phyloP scores from a whole-genome alignment of 2,888 invertebrate species.

The Heliconius erato region DNA sequence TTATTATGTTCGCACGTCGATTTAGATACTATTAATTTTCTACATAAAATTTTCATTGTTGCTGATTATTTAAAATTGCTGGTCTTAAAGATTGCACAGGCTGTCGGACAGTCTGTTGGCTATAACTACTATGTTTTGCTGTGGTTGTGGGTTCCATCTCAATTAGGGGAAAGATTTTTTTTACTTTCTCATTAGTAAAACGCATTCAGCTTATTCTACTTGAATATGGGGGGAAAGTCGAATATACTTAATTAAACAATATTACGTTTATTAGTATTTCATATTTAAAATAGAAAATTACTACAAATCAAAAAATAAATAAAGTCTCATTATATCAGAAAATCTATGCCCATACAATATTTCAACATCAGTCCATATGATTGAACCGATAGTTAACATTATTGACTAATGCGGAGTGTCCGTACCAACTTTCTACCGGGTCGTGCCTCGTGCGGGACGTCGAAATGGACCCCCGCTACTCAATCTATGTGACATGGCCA shows the following conservation, averaged over 20 bases:
- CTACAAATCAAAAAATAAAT: neutral
- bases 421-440: conserved; percentile 59
- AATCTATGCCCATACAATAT: conserved; percentile 19
- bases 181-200: neutral
- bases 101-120: neutral
- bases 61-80: neutral
- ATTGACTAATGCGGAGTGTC: conserved; percentile 59
- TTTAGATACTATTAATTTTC: conserved; percentile 12
- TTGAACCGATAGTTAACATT: conserved; percentile 53
- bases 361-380: conserved; percentile 39
- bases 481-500: conserved; percentile 60
- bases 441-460: conserved; percentile 56
- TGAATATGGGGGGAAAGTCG: neutral
- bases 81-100: neutral
- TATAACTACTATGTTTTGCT: neutral
- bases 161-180: neutral
- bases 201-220: neutral
- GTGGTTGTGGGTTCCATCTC: neutral
- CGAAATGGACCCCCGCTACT: conserved; percentile 57
- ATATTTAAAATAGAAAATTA: conserved; percentile 1
- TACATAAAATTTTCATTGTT: neutral
- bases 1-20: conserved; percentile 54
- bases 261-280: no score
- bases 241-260: neutral
- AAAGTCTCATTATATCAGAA: neutral